These are phyloP conservation scores for Anser brachyrhynchus DNA, from an alignment of 2,113 vertebrate species.

Conservation along the genomic window DNA sequence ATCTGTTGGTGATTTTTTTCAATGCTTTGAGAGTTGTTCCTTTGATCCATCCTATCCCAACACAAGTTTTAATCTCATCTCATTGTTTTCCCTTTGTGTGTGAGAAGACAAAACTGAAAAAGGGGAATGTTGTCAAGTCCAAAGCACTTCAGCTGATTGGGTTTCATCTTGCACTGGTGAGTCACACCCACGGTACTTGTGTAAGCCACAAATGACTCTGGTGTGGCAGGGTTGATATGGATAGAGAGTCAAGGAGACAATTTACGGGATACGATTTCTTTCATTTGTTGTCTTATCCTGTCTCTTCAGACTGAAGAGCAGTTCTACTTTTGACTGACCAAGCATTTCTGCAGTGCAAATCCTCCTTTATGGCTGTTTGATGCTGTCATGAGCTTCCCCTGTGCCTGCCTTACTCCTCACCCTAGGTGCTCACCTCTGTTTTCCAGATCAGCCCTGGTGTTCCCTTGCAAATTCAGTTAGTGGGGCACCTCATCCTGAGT, in stretches of 20 bases:
- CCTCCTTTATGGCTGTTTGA: background rate
- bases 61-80: background rate
- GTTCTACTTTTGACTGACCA: background rate
- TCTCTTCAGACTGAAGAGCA: background rate
- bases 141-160: background rate
- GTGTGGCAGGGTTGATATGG: background rate
- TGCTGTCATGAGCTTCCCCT: background rate
- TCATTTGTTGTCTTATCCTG: background rate
- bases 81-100: background rate
- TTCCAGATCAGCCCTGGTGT: background rate
- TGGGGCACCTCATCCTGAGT: accelerated
- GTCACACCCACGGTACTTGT: accelerated
- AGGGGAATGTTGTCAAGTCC: background rate
- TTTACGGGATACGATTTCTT: background rate
- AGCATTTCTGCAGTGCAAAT: background rate
- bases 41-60: background rate
- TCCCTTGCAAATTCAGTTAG: background rate
- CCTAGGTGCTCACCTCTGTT: background rate
- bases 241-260: background rate
- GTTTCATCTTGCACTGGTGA: accelerated
- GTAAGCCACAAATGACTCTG: background rate
- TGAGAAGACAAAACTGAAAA: background rate
- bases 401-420: accelerated
- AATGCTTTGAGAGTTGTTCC: background rate
- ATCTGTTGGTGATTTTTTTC: background rate